Base-by-base conservation (phyloP, 2,888 invertebrate species). In the Rhabditoides inermis region DNA sequence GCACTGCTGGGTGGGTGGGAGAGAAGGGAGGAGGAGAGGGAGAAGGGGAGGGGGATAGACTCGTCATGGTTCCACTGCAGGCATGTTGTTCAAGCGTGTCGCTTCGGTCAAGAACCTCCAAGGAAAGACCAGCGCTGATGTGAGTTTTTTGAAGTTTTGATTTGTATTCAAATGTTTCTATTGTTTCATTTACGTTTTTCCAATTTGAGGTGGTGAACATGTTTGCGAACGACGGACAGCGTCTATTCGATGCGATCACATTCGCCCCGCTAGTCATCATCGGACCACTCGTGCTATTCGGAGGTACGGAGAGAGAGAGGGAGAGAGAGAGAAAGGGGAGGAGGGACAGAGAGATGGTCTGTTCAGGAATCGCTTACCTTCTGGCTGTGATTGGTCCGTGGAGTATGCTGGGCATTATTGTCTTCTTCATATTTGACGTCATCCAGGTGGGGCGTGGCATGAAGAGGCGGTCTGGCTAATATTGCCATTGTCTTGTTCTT, bases 151-250 rank as follows among this genome's bases (percentile, higher is more conserved):
- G n/a, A 7, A 32, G 7, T 32, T 32, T 32, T 32, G 7, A 32
- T 32, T 32, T 32, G 7, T 32, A n/a, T 4, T 25, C 59, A 15
- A 54, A 60, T 32, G 56, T n/a, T n/a, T n/a, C n/a, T n/a, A n/a
- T n/a, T n/a, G n/a, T n/a, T n/a, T n/a, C n/a, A n/a, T n/a, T n/a
- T n/a, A n/a, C n/a, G n/a, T n/a, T n/a, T 1, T 44, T 15, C 22
- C 25, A 23, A 23, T 58, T 69, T 27, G 63, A 79, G 79, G 57
- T 79, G 25, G 77, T 80, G 28, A 80, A 79, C 58, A 68, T 80
- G 40, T 77, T 77, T 48, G 77, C 78, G 27, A 79, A 79, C 60
- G 80, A 80, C 62, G 77, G 78, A 3, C 78, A 79, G 61, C 69
- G 79, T 3, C 60, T 80, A 28, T 79, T 78, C 63, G 79, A 80